A percentile compares a stretch with the other conserved stretches of the same genome.
phyloP scores from a whole-genome alignment of 2,888 invertebrate genomes.

The Parnassius orleans region DNA sequence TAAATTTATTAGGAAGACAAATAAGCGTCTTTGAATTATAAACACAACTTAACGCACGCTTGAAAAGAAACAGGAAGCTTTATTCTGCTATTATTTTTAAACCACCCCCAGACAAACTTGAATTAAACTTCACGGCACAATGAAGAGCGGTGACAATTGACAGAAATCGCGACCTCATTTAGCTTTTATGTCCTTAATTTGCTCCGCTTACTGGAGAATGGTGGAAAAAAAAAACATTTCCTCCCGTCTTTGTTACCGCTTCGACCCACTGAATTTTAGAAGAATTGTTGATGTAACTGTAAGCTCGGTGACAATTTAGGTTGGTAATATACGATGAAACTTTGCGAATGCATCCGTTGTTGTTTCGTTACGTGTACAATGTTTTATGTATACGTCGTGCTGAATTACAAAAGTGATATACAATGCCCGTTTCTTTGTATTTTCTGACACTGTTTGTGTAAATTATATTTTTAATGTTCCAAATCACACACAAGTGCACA shows the following conservation, averaged over 20 bases:
- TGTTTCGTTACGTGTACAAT: conserved; percentile 9
- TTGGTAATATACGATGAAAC: conserved; percentile 31
- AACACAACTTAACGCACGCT: conserved; percentile 4
- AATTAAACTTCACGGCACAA: conserved; percentile 33
- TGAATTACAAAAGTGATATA: conserved; percentile 12
- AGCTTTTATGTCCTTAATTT: conserved; percentile 70
- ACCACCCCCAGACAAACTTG: conserved; percentile 33
- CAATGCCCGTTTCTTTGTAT: conserved; percentile 1
- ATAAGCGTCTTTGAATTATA: background rate
- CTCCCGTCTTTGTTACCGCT: conserved; percentile 52
- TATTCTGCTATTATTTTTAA: conserved; percentile 24
- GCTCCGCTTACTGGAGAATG: conserved; percentile 55
- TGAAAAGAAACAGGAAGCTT: conserved; percentile 18
- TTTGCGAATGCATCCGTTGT: conserved; percentile 25
- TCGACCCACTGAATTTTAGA: conserved; percentile 52
- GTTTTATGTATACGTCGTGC: conserved; percentile 7
- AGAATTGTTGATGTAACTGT: conserved; percentile 42
- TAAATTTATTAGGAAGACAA: too few relatives aligned
- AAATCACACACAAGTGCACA: too few relatives aligned
- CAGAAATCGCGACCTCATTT: conserved; percentile 65
- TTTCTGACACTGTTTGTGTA: background rate
- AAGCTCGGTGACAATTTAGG: conserved; percentile 26
- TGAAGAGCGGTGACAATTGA: conserved; percentile 49
- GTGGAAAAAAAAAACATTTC: conserved; percentile 52
- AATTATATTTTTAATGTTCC: too few relatives aligned